A percentile compares a stretch with the other conserved stretches of the same genome.
phyloP scores from a whole-genome alignment of 64 coral and sea anemone species.

The Montipora cactus region DNA sequence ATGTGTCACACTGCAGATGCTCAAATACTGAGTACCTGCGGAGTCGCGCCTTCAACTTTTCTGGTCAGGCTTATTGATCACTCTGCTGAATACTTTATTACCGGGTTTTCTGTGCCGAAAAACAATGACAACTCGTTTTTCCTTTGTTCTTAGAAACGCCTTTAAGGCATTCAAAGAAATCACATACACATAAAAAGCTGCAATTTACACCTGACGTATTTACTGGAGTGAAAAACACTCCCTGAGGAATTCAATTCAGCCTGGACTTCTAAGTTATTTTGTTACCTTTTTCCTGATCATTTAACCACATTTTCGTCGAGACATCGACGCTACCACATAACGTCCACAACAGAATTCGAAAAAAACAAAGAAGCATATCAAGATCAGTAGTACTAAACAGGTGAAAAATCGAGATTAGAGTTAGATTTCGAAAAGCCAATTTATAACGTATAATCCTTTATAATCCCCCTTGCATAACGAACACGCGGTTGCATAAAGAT shows the following conservation, averaged over 20 bases:
- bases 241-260: not conserved
- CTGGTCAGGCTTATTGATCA: not conserved
- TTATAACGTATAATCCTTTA: not conserved
- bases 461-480: not conserved
- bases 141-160: not conserved
- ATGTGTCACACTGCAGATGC: slow-evolving; percentile 5
- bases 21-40: not conserved
- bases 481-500: not conserved
- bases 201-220: slow-evolving; percentile 9
- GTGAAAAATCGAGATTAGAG: not conserved
- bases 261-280: not conserved
- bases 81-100: not conserved
- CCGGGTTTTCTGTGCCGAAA: not conserved
- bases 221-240: slow-evolving; percentile 15
- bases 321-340: not conserved
- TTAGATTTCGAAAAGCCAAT: not conserved
- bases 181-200: not conserved
- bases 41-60: not conserved
- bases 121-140: not conserved
- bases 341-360: not conserved
- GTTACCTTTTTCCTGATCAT: not conserved
- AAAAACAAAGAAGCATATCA: no score
- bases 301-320: not conserved
- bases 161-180: not conserved
- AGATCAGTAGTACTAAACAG: not conserved